phyloP scores from a whole-genome alignment of 1,140 invertebrate genomes.

The Drosophila nebulosa region DNA sequence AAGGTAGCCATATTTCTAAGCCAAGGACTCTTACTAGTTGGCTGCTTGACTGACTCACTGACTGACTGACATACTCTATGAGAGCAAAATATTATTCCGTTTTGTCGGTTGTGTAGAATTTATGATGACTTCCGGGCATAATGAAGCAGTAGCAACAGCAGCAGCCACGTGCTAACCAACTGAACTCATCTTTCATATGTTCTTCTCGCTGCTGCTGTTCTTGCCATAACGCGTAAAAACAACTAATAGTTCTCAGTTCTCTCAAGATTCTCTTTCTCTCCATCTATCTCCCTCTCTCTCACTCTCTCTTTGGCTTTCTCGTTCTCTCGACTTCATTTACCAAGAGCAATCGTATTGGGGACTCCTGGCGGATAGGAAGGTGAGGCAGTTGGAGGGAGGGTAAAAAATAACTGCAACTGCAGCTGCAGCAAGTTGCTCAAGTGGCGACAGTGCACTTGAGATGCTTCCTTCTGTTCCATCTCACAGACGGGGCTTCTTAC shows the following conservation, averaged over 20 bases:
- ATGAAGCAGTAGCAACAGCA: conserved; percentile 60
- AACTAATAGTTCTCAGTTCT: conserved; percentile 61
- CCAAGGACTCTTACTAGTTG: conserved; percentile 31
- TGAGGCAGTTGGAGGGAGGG: not conserved
- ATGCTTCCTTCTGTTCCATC: conserved; percentile 21
- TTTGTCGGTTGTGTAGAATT: conserved; percentile 57
- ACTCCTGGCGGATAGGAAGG: too few species aligned
- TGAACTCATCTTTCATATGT: conserved; percentile 21
- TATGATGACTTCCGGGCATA: conserved; percentile 76
- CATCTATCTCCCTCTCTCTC: not conserved
- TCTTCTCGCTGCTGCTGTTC: conserved; percentile 22
- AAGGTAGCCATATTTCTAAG: conserved; percentile 58
- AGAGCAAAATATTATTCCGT: conserved; percentile 48
- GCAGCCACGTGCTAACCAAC: conserved; percentile 49
- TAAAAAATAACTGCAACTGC: conserved; percentile 61
- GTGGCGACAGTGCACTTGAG: conserved; percentile 14
- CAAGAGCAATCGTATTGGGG: not conserved
- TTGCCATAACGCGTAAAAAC: conserved; percentile 58
- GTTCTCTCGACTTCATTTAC: conserved; percentile 37
- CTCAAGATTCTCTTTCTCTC: conserved; percentile 44
- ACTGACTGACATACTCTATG: conserved; percentile 34
- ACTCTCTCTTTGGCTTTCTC: too few species aligned
- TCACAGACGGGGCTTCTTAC: not conserved
- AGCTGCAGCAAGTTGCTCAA: conserved; percentile 30
- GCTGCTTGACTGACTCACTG: conserved; percentile 14